Percentiles rank a stretch among this genome's conserved stretches.
Conservation (phyloP, 2,888 invertebrate genomes). For the Stenichneumon culpator region DNA sequence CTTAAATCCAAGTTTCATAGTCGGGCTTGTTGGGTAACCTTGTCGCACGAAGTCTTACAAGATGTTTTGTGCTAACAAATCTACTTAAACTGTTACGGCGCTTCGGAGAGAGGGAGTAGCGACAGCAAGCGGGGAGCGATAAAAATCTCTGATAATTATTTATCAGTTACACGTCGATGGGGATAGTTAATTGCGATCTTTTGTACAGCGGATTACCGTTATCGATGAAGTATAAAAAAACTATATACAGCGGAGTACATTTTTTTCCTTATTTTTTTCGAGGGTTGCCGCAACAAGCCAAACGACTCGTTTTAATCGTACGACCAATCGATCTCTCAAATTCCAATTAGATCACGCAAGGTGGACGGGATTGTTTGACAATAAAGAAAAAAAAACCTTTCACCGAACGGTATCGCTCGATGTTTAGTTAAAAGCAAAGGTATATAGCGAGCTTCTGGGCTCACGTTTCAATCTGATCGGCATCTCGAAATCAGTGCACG, state of each 20-base stretch:
- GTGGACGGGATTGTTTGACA: conserved; percentile 65
- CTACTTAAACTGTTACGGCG: conserved; percentile 73
- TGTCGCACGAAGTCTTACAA: conserved; percentile 77
- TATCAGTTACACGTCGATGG: conserved; percentile 19
- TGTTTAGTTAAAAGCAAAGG: conserved; percentile 6
- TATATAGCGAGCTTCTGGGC: neutral
- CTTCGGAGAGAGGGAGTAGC: conserved; percentile 70
- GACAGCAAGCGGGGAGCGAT: conserved; percentile 55
- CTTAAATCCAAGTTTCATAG: conserved; percentile 63
- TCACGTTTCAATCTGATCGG: conserved; percentile 1
- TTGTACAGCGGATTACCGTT: conserved; percentile 76
- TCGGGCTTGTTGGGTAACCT: conserved; percentile 75
- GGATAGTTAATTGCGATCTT: conserved; percentile 50
- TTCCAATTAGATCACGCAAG: conserved; percentile 60
- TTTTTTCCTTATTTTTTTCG: conserved; percentile 23
- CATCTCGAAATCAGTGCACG: conserved; percentile 5
- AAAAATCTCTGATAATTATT: conserved; percentile 50
- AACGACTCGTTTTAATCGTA: conserved; percentile 68
- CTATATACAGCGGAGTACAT: conserved; percentile 80
- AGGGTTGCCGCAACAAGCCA: conserved; percentile 73
- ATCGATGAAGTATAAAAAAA: conserved; percentile 82
- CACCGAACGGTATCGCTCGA: conserved; percentile 1
- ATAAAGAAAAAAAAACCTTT: neutral
- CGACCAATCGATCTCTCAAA: conserved; percentile 36
- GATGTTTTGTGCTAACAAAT: conserved; percentile 74